phyloP scores from a whole-genome alignment of 2,113 vertebrate genomes.

The Lepus europaeus region DNA sequence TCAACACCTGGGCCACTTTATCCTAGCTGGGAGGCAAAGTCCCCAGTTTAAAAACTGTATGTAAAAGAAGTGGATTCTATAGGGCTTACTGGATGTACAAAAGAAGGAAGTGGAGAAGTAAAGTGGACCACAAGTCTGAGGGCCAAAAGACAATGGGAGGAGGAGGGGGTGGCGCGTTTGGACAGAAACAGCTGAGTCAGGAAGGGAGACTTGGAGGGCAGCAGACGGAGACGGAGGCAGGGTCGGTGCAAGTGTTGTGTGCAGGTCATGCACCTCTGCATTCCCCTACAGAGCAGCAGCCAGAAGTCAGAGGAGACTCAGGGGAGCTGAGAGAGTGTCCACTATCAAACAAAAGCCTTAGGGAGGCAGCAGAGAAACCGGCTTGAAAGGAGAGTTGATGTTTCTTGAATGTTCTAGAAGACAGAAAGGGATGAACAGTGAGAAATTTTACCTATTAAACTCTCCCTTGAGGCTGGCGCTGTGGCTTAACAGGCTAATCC shows the following conservation, averaged over 20 bases:
- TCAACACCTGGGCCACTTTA: neutral
- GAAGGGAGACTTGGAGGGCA: no score
- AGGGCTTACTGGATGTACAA: neutral
- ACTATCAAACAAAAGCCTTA: no score
- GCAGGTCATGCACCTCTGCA: accelerated
- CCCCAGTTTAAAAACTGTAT: neutral
- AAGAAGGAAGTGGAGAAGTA: neutral
- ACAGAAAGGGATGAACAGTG: neutral
- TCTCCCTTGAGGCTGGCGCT: neutral
- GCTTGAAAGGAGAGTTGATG: neutral
- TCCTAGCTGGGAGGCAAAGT: neutral
- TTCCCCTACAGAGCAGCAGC: neutral
- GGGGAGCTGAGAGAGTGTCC: neutral
- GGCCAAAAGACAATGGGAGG: neutral
- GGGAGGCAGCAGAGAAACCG: neutral
- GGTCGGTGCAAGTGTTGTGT: accelerated
- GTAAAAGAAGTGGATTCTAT: neutral
- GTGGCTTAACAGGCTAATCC: no score
- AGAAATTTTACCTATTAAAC: neutral
- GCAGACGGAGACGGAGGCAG: accelerated
- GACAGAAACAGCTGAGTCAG: neutral
- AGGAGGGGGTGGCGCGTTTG: no score
- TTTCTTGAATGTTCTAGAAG: neutral
- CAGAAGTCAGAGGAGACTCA: neutral
- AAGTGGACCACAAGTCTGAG: neutral